Evolutionary conservation across 1,140 invertebrate species (phyloP), one percentile per base, ranked within the genome.

Genomic region (Drosophila biarmipes): DNA sequence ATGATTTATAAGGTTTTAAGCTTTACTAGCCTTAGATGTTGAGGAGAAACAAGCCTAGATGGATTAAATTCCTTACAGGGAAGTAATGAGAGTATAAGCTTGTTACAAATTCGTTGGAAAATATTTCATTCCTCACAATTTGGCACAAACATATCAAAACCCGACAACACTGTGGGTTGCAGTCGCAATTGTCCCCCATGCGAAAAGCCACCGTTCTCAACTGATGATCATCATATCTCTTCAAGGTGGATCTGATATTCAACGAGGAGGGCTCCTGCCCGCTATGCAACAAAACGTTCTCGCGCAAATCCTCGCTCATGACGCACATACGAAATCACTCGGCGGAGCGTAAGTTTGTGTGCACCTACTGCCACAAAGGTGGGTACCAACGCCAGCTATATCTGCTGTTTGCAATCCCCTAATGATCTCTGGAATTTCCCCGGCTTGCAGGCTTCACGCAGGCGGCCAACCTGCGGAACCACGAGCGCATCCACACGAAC

Each of bases 281-380:
- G 62, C 90, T 94, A 59, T 94, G 94, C 86, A 93, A 94, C 82
- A 94, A 94, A 90, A 92, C 93, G 58, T 94, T 94, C 90, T 93
- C 93, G 77, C 93, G 94, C 73, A 93, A 92, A 80, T 92, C 92
- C 78, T 94, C 94, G 81, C 82, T 94, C 78, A 93, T 94, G 87
- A 94, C 93, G 80, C 94, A 94, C 79, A 92, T 94, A 91, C 92
- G 94, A 34, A 94, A 94, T 90, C 94, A 94, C 72, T 93, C 93
- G 31, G 94, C 94, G 7, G 94, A 94, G 90, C 91, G 94, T 62
- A 93, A 94, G 49, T 94, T 93, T 80, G 92, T 94, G 31, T 94
- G 94, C 91, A 93, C 92, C 37, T 94, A 93, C 77, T 94, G 94
- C 90, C 92, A 94, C 90, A 94, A 94, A 93, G 93, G 94, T 94